Evolutionary conservation across 1,140 invertebrate genomes (phyloP).

Genomic region (Zeugodacus cucurbitae): DNA sequence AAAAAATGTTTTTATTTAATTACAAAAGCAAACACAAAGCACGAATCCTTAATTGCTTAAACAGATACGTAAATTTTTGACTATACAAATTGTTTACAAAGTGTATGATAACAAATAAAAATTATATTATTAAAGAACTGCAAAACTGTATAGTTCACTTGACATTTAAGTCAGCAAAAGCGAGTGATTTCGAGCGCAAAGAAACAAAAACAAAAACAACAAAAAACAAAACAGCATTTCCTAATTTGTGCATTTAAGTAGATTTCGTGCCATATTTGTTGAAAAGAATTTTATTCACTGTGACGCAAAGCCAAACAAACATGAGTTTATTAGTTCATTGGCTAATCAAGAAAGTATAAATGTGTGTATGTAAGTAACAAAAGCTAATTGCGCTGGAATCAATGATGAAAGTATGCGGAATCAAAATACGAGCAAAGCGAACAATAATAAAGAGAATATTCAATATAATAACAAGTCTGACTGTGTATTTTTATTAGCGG

Average conservation of each 20-base stretch:
- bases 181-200: no score
- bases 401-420: not conserved
- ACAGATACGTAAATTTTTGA: not conserved
- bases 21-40: not conserved
- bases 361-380: not conserved
- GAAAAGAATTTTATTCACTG: not conserved
- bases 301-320: no score
- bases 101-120: not conserved
- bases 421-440: not conserved
- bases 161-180: not conserved
- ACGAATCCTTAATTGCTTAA: not conserved
- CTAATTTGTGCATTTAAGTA: not conserved
- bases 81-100: slow-evolving; percentile 6
- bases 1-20: not conserved
- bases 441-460: not conserved
- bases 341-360: not conserved
- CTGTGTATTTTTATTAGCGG: no score
- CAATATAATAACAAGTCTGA: no score
- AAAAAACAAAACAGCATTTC: no score
- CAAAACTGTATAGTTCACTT: not conserved
- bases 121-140: not conserved
- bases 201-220: no score
- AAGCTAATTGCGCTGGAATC: not conserved
- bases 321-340: not conserved
- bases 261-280: not conserved